A percentile compares a stretch with the other conserved stretches of the same genome.
Conservation (phyloP, 2,113 vertebrate genomes). For the Penelope pileata region DNA sequence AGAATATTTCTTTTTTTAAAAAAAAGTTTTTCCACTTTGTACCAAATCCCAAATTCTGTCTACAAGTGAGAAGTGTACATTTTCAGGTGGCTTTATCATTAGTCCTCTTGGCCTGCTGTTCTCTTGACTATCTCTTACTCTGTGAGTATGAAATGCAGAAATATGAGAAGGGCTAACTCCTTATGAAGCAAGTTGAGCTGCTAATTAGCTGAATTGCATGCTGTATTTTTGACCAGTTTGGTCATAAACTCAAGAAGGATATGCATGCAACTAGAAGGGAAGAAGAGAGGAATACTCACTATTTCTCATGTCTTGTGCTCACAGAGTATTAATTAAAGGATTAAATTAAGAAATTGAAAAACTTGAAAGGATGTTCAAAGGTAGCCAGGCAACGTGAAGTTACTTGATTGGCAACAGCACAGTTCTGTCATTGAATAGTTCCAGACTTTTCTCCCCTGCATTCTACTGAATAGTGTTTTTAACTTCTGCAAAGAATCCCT, state of each 20-base stretch:
- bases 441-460: background rate
- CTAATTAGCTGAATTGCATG: background rate
- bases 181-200: background rate
- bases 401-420: background rate
- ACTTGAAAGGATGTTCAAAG: slow-evolving; percentile 11
- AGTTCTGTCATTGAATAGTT: background rate
- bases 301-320: background rate
- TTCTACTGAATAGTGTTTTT: background rate
- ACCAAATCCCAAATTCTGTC: background rate
- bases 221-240: background rate
- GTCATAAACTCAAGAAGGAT: background rate
- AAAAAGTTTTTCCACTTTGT: background rate
- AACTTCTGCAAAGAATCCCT: background rate
- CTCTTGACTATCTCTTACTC: background rate
- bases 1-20: background rate
- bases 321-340: slow-evolving; percentile 30
- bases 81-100: background rate
- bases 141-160: background rate
- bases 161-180: background rate
- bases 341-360: slow-evolving; percentile 24
- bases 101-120: background rate
- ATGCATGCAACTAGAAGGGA: background rate
- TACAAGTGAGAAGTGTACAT: background rate
- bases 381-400: background rate
- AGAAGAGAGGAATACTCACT: background rate